These are phyloP conservation scores for Nomada ruficornis DNA, from an alignment of 2,888 invertebrate genomes.

Conservation along the genomic window DNA sequence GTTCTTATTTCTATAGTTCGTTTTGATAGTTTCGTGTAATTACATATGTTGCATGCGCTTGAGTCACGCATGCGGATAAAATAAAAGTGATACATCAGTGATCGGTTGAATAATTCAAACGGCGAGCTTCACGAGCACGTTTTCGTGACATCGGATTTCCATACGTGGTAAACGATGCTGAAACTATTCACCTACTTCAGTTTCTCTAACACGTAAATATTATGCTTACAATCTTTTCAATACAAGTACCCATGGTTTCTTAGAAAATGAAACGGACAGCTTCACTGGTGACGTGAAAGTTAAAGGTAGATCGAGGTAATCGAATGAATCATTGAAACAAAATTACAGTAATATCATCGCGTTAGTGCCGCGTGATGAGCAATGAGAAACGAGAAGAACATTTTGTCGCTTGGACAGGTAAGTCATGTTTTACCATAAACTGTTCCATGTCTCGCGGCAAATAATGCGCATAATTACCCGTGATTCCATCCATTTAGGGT, in stretches of 20 bases:
- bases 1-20: conserved; percentile 2
- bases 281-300: background rate
- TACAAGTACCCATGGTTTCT: background rate
- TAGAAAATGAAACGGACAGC: background rate
- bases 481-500: conserved; percentile 8
- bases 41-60: conserved; percentile 10
- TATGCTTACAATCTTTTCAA: background rate
- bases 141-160: conserved; percentile 21
- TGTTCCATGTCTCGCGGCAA: background rate
- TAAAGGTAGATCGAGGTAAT: background rate
- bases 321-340: background rate
- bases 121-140: background rate
- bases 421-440: background rate
- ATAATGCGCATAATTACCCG: background rate
- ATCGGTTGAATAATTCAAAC: conserved; percentile 37
- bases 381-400: background rate
- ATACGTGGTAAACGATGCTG: background rate
- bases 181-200: background rate
- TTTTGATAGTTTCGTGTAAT: background rate
- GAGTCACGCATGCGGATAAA: conserved; percentile 18
- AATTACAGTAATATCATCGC: background rate
- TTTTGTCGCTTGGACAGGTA: background rate
- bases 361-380: too few relatives aligned
- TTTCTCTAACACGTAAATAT: background rate
- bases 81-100: conserved; percentile 36